These are phyloP conservation scores for Diphyllodes magnificus DNA, from an alignment of 2,113 vertebrate species.

Conservation along the genomic window DNA sequence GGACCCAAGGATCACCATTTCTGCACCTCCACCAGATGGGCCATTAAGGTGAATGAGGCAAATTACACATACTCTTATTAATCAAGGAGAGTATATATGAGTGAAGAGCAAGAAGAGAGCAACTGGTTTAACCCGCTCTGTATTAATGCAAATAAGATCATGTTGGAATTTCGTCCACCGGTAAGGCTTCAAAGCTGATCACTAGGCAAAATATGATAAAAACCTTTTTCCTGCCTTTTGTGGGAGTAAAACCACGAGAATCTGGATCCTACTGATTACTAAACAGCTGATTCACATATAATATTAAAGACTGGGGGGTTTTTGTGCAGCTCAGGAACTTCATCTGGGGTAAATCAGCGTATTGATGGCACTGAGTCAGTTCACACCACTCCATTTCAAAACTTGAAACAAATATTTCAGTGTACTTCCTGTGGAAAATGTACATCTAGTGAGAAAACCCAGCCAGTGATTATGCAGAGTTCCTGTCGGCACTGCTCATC, in stretches of 20 bases:
- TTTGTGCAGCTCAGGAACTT: background rate
- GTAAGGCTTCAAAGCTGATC: background rate
- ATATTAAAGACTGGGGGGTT: fast-evolving
- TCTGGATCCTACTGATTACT: background rate
- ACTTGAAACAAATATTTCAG: background rate
- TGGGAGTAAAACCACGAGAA: background rate
- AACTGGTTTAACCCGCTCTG: background rate
- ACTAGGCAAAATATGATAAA: background rate
- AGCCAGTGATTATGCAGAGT: background rate
- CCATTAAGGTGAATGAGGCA: background rate
- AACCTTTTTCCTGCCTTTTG: background rate
- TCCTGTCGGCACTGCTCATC: background rate
- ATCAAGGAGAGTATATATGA: background rate
- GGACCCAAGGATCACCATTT: background rate
- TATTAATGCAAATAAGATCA: background rate
- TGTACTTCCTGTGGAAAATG: background rate
- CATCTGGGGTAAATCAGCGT: background rate
- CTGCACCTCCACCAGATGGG: background rate
- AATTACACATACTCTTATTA: background rate
- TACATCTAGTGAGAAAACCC: background rate
- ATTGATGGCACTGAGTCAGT: background rate
- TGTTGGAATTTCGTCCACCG: background rate
- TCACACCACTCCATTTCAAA: background rate
- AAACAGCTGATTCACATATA: background rate
- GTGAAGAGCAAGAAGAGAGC: background rate